Percentiles rank a stretch among this genome's conserved stretches.
Conservation (phyloP, 2,113 vertebrate genomes). For the Engystomops pustulosus region DNA sequence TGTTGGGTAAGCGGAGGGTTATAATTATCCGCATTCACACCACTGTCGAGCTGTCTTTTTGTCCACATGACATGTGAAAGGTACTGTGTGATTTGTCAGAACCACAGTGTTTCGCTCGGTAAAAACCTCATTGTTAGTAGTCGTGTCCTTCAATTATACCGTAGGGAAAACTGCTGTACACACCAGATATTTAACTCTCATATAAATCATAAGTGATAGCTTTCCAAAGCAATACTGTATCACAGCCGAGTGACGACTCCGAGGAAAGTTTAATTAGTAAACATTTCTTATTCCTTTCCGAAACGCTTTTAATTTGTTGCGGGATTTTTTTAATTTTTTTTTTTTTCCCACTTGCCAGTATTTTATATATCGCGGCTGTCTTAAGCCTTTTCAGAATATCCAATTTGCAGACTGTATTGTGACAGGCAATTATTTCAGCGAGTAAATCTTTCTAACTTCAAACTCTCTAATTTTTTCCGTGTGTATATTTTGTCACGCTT, state of each 20-base stretch:
- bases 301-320: constrained; percentile 52
- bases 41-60: neutral
- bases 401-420: constrained; percentile 45
- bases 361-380: constrained; percentile 59
- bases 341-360: constrained; percentile 46
- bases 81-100: neutral
- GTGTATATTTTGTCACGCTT: neutral
- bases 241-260: neutral
- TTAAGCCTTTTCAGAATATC: constrained; percentile 62
- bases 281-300: constrained; percentile 41
- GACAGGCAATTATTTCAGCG: constrained; percentile 56
- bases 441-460: constrained; percentile 48
- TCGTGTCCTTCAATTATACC: constrained; percentile 12
- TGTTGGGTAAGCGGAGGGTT: neutral
- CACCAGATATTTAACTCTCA: constrained; percentile 21
- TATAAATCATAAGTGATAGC: constrained; percentile 32
- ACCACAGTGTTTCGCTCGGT: neutral
- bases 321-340: constrained; percentile 59
- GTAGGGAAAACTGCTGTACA: constrained; percentile 5
- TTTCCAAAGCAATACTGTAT: neutral
- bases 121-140: neutral
- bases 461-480: constrained; percentile 40
- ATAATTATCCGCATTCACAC: neutral
- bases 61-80: neutral
- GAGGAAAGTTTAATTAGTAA: constrained; percentile 41